Evolutionary conservation across 2,888 invertebrate genomes (phyloP).

Genomic region (Caenorhabditis macrosperma): DNA sequence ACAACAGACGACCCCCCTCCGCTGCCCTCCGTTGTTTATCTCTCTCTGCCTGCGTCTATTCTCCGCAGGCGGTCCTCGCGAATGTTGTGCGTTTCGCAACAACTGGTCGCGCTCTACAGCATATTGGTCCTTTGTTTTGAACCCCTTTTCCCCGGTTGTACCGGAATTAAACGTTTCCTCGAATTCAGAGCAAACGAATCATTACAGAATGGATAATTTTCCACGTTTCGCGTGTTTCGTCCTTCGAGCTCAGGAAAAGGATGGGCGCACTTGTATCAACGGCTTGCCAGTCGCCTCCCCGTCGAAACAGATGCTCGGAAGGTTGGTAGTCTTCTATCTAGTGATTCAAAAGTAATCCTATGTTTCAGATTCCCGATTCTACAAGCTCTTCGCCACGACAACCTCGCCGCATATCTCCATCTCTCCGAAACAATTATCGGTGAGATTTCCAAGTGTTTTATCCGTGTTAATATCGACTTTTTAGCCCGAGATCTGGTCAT

Average conservation of each 20-base stretch:
- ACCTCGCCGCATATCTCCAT: conserved; percentile 83
- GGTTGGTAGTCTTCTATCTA: conserved; percentile 30
- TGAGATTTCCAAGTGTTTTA: background rate
- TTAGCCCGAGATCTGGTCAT: conserved; percentile 72
- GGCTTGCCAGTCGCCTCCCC: conserved; percentile 96
- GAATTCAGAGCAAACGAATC: background rate
- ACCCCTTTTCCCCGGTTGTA: background rate
- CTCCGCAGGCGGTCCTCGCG: no score
- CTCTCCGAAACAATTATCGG: conserved; percentile 34
- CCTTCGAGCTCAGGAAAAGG: conserved; percentile 63
- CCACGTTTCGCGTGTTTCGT: conserved; percentile 60
- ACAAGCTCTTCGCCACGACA: conserved; percentile 81
- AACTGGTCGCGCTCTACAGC: no score
- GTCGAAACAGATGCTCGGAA: conserved; percentile 88
- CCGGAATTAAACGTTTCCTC: no score
- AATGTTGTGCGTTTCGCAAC: no score
- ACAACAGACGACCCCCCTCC: no score
- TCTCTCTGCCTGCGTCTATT: no score
- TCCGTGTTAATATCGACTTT: background rate
- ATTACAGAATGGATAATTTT: conserved; percentile 25
- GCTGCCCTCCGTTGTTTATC: no score
- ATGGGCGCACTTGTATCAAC: conserved; percentile 83
- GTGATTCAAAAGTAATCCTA: background rate
- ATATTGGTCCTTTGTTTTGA: background rate
- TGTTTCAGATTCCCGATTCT: conserved; percentile 58